Percentiles rank a stretch among this genome's conserved stretches.
phyloP scores from a whole-genome alignment of 2,888 invertebrate genomes.

The Cataglyphis cursor region DNA sequence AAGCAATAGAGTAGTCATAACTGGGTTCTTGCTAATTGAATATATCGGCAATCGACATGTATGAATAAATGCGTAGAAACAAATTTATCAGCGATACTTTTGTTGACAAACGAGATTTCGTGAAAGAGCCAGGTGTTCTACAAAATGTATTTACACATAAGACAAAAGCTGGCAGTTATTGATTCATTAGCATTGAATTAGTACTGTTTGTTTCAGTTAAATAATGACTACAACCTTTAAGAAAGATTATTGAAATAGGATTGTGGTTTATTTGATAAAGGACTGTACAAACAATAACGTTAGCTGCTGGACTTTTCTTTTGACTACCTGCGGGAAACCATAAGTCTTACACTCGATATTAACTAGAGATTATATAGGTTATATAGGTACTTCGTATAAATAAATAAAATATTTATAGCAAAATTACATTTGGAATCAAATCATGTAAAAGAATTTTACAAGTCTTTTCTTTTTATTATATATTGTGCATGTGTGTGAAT shows the following conservation, averaged over 20 bases:
- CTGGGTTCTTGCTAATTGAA: neutral
- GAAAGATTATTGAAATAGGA: conserved; percentile 68
- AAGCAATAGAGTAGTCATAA: neutral
- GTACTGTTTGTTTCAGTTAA: conserved; percentile 82
- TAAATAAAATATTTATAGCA: neutral
- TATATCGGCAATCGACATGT: neutral
- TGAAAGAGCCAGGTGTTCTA: conserved; percentile 29
- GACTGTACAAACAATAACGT: conserved; percentile 79
- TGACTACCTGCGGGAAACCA: conserved; percentile 40
- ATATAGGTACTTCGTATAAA: neutral
- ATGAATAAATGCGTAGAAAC: neutral
- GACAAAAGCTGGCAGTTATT: conserved; percentile 59
- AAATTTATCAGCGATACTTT: neutral
- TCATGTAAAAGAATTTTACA: neutral
- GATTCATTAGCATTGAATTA: conserved; percentile 86
- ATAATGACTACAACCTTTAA: conserved; percentile 80
- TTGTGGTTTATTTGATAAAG: conserved; percentile 80
- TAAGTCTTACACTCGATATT: neutral
- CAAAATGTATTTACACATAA: conserved; percentile 34
- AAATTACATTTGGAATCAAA: neutral
- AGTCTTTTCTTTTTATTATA: neutral
- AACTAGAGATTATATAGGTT: neutral
- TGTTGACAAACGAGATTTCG: conserved; percentile 10
- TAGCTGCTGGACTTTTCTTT: conserved; percentile 70
- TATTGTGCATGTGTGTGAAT: neutral